Base-by-base conservation (phyloP, 2,888 invertebrate genomes). In the Glaucopsyche alexis region DNA sequence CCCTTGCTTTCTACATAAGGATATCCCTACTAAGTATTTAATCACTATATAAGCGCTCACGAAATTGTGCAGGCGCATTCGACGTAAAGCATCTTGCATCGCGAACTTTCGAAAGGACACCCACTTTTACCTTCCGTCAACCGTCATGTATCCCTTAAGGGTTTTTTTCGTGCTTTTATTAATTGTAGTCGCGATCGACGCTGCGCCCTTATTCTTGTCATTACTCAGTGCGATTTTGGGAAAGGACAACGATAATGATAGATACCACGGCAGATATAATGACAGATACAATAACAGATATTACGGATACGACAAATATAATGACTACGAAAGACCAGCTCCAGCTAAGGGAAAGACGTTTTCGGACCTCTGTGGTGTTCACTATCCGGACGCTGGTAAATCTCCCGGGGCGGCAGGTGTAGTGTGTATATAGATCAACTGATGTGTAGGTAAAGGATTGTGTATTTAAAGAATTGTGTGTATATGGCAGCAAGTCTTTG, bases 281-380 rank as follows among this genome's bases (percentile, higher is more conserved):
- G 47, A 16, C 13, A 49, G 13, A 19, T 60, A 29, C 8, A 55
- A 19, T 60, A 29, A 38, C 29, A 60, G 60, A 2, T 19, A n/a
- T n/a, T n/a, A n/a, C n/a, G n/a, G n/a, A n/a, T n/a, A n/a, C n/a
- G n/a, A n/a, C n/a, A n/a, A n/a, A n/a, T n/a, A 55, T 11, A 7
- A 47, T 13, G 47, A 60, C 11, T 60, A 60, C 13, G 60, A 60
- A 9, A 29, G 29, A 6, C 29, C 47, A 4, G 13, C 69, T 49
- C 69, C 69, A 3, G 49, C 49, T 8, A 16, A 49, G n/a, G 72
- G 67, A 16, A 72, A 72, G 72, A 67, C 72, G 13, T 72, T 67
- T 67, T 52, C 42, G 47, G 66, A 72, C 8, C n/a, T 72, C 8
- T 72, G 72, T n/a, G 29, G 65, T 19, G 72, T 72, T 9, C 72